Conservation (phyloP, 2,113 vertebrate species). For the Gambusia affinis region DNA sequence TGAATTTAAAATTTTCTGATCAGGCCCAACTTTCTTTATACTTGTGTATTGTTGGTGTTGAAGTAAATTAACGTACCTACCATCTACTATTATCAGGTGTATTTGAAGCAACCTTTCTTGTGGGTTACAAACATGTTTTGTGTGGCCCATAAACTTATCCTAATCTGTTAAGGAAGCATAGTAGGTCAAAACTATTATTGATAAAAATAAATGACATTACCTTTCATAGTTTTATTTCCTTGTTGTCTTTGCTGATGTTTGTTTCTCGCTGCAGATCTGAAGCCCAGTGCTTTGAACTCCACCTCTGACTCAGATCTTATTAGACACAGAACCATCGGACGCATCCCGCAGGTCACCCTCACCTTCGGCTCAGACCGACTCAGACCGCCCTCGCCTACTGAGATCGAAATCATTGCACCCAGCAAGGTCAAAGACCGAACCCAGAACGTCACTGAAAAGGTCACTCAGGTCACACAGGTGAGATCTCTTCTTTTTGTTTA, state of each 20-base stretch:
- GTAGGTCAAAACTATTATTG: too few relatives aligned
- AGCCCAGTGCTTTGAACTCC: conserved; percentile 86
- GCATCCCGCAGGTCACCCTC: conserved; percentile 94
- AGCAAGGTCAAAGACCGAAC: conserved; percentile 95
- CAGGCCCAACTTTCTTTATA: too few relatives aligned
- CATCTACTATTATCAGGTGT: too few relatives aligned
- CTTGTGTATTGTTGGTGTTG: too few relatives aligned
- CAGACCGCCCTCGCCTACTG: conserved; percentile 88
- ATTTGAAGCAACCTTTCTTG: too few relatives aligned
- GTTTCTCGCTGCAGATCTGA: conserved; percentile 75
- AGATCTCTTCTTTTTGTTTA: conserved; percentile 2
- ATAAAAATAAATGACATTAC: background rate
- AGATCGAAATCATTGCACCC: conserved; percentile 96
- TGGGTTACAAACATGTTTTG: too few relatives aligned
- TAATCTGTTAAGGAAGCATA: too few relatives aligned
- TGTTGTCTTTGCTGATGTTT: background rate
- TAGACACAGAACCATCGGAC: conserved; percentile 88
- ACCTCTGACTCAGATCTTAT: conserved; percentile 90
- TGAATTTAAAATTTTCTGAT: too few relatives aligned
- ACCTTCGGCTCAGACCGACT: conserved; percentile 92
- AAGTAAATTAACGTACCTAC: too few relatives aligned
- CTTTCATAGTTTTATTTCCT: background rate
- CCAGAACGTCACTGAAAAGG: conserved; percentile 98
- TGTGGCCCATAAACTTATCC: too few relatives aligned
- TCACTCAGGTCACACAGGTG: conserved; percentile 98